Evolutionary conservation across 1,140 invertebrate species (phyloP).

Genomic region (Drosophila nebulosa): DNA sequence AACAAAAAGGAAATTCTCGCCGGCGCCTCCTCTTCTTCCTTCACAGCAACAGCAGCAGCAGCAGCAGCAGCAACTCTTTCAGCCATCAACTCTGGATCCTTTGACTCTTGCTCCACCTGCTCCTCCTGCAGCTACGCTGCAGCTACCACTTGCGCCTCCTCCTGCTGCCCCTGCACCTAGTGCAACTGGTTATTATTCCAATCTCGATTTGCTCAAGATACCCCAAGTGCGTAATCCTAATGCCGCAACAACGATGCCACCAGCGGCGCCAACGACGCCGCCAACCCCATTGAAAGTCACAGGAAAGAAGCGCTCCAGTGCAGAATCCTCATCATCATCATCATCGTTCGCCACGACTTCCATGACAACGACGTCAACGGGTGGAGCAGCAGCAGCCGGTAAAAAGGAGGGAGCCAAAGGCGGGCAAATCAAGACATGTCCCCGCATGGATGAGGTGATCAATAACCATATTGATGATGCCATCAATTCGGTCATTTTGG

Average conservation of each 20-base stretch:
- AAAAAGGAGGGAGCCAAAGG: slow-evolving; percentile 19
- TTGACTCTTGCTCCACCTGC: slow-evolving; percentile 1
- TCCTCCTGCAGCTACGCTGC: too few species aligned
- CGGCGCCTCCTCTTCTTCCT: slow-evolving; percentile 11
- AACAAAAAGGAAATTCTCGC: slow-evolving; percentile 34
- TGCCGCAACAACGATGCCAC: background rate
- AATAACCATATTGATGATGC: slow-evolving; percentile 79
- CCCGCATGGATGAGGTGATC: slow-evolving; percentile 72
- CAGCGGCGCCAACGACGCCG: background rate
- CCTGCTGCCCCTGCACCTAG: slow-evolving; percentile 22
- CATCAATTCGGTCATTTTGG: slow-evolving; percentile 74
- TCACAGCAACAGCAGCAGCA: slow-evolving; percentile 9
- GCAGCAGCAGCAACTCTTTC: background rate
- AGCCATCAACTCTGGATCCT: background rate
- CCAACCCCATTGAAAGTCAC: background rate
- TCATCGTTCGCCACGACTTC: too few species aligned
- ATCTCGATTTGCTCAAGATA: slow-evolving; percentile 70
- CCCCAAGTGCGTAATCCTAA: slow-evolving; percentile 67
- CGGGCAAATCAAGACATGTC: slow-evolving; percentile 15
- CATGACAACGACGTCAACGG: background rate
- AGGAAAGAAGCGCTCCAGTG: background rate
- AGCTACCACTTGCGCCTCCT: background rate
- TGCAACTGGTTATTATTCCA: slow-evolving; percentile 65
- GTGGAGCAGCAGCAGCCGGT: background rate
- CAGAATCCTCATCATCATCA: background rate